Percentiles rank a stretch among this genome's conserved stretches.
phyloP scores from a whole-genome alignment of 2,888 invertebrate genomes.

The Scotopteryx bipunctaria region DNA sequence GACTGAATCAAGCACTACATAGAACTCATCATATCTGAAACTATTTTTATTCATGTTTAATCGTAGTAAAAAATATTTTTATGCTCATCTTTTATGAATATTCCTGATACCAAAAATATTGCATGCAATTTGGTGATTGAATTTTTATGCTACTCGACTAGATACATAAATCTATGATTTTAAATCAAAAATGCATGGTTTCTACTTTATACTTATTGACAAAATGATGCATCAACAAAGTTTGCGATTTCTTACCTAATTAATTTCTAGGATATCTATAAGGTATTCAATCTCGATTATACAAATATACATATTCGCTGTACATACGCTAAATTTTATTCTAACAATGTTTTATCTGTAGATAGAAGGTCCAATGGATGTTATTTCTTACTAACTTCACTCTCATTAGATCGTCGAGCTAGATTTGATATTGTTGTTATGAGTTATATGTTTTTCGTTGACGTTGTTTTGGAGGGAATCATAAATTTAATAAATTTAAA shows the following conservation, averaged over 20 bases:
- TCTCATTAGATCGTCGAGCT: constrained; percentile 22
- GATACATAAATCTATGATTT: too few species aligned
- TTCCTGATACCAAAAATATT: constrained; percentile 3
- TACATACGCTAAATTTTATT: constrained; percentile 46
- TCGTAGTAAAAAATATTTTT: constrained; percentile 13
- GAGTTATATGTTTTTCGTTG: neutral
- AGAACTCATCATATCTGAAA: constrained; percentile 17
- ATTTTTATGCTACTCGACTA: neutral
- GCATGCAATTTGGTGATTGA: constrained; percentile 10
- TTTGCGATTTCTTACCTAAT: constrained; percentile 8
- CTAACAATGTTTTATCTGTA: constrained; percentile 48
- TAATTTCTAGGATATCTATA: constrained; percentile 18
- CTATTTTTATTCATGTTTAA: constrained; percentile 12
- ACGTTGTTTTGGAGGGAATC: neutral
- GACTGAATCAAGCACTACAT: constrained; percentile 18
- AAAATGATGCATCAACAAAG: constrained; percentile 1
- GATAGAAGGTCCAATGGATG: constrained; percentile 54
- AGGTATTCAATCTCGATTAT: constrained; percentile 18
- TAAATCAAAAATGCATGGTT: neutral
- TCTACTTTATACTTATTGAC: neutral
- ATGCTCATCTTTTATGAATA: constrained; percentile 2
- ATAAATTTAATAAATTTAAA: too few species aligned
- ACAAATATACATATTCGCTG: constrained; percentile 49
- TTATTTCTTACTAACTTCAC: constrained; percentile 40
- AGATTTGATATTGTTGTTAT: constrained; percentile 13